Base-by-base conservation (phyloP, 92 coral and sea anemone genomes). In the Umimayanthus chanpuru region DNA sequence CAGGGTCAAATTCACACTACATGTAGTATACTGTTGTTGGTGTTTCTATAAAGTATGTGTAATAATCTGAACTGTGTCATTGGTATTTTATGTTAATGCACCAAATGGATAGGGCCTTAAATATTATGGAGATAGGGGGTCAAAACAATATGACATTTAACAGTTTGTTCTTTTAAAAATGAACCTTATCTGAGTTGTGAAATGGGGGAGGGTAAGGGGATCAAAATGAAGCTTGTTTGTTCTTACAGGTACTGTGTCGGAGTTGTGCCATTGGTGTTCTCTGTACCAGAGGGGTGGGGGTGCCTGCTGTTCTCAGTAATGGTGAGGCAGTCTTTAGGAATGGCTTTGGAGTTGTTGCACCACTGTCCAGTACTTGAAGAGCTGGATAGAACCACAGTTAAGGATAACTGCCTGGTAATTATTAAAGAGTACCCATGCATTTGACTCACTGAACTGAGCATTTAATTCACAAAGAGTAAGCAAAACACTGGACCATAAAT, bases 191-290 rank as follows among this genome's bases (percentile, higher is more conserved):
- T 76, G 55, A 41, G 6, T 47, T 21, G 58, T 21, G 40, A 43
- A n/a, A 71, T 12, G 5, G 58, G 18, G 16, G 4, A 10, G 4
- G 58, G 3, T 10, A 53, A 9, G 58, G 58, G 18, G 58, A 9
- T 30, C 16, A 53, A 53, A 53, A 14, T 53, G 14, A 53, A 14
- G 18, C 18, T 53, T 32, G 72, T 23, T 9, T 4, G 32, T 88
- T 83, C 98, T 76, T 92, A 95, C 98, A 96, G 70, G 96, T 83
- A 84, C 97, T 95, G 79, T 95, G 98, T 77, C 96, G 91, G 18
- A 95, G 92, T 39, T 91, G 90, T 73, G 92, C 77, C 88, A 89
- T 66, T 5, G 96, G 91, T 81, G 91, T 92, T 47, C 91, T 86
- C 79, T 92, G 93, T 18, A 94, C 94, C 29, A 97, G 89, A 53